Evolutionary conservation across 2,888 invertebrate species (phyloP), one percentile per base, ranked within the genome.

Genomic region (Drosophila meridionalis): DNA sequence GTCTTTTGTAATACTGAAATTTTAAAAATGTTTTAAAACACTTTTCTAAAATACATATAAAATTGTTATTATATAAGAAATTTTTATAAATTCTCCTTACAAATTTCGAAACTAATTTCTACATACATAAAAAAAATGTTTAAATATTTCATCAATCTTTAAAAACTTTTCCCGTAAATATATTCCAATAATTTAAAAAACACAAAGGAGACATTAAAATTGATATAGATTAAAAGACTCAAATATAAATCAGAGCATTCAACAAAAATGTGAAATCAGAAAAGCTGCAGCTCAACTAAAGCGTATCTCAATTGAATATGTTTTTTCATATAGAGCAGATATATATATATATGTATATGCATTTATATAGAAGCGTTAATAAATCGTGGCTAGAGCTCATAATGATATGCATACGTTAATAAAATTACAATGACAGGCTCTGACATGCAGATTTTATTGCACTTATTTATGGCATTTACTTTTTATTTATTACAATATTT

Each of bases 401-500:
- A 63, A 47, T 47, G 47, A 47, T 57, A 69, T 59, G 52, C 68
- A 63, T 28, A 38, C 56, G 68, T 59, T 63, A 83, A 80, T 77
- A 61, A 70, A 84, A 79, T 70, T 79, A 65, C 57, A 63, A 32
- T 72, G 79, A 71, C 69, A 73, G 60, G 20, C 62, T 20, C 34
- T 63, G 74, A 70, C 69, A 66, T 65, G 57, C 61, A 38, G 61
- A 48, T 75, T 77, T 81, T 83, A 69, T 70, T 69, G 64, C 58
- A 69, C 59, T 80, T 85, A 80, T 79, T 84, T 82, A 86, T 83
- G 64, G 61, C 62, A 72, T 62, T 80, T 78, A 73, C 57, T 59
- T 65, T 83, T 83, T 75, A 76, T 82, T 74, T 73, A 79, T 87
- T 84, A 77, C 76, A 69, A 50, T 52, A 45, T 40, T 56, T 57